These are phyloP conservation scores for Dysdera silvatica DNA, from an alignment of 1,140 invertebrate species.

Conservation along the genomic window DNA sequence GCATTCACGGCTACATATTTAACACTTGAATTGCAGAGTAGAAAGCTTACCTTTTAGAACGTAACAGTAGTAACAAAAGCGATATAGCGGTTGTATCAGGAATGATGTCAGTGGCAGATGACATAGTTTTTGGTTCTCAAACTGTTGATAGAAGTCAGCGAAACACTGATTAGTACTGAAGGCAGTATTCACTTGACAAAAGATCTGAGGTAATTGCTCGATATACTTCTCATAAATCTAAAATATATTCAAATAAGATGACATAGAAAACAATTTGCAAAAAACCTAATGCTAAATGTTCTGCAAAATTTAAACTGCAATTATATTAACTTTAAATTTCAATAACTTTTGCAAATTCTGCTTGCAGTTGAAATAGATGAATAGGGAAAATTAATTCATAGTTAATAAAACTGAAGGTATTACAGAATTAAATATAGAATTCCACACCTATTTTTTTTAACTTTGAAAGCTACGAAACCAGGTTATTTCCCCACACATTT, in stretches of 20 bases:
- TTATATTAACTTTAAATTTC: not conserved
- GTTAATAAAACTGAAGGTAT: no score
- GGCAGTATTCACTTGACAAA: constrained; percentile 64
- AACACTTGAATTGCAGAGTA: no score
- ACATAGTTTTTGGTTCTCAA: constrained; percentile 75
- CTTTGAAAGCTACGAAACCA: no score
- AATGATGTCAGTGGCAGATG: constrained; percentile 79
- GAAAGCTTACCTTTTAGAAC: constrained; percentile 70
- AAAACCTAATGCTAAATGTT: not conserved
- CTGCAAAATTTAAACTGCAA: not conserved
- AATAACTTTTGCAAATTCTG: not conserved
- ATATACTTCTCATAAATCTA: constrained; percentile 72
- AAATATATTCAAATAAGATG: not conserved
- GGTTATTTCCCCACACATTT: no score
- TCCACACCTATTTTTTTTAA: no score
- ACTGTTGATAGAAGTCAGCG: constrained; percentile 69
- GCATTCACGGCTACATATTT: no score
- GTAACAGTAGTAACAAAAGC: constrained; percentile 73
- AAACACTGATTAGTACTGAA: constrained; percentile 63
- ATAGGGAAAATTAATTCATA: no score
- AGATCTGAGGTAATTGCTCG: constrained; percentile 60
- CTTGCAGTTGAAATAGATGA: no score
- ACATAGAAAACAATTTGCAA: not conserved
- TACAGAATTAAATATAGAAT: no score
- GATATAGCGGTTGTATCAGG: constrained; percentile 78